Conservation (phyloP, 1,140 invertebrate species). For the Drosophila repletoides region DNA sequence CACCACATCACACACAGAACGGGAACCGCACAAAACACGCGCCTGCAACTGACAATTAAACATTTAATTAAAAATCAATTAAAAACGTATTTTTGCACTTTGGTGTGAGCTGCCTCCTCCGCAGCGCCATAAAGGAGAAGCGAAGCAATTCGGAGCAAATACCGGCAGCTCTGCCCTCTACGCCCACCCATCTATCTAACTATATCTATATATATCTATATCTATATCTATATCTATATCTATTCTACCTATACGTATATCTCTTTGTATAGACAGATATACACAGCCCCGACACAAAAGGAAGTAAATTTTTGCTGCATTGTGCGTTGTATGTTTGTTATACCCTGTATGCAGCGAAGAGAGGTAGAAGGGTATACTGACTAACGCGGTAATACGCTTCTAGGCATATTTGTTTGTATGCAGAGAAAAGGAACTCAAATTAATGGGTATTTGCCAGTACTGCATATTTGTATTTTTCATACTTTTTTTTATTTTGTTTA, state of each 20-base stretch:
- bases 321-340: not conserved
- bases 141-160: not conserved
- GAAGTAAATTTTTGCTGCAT: constrained; percentile 1
- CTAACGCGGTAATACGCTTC: too few species aligned
- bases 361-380: too few species aligned
- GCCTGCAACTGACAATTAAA: constrained; percentile 74
- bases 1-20: not conserved
- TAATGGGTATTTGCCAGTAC: constrained; percentile 3
- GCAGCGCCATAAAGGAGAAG: not conserved
- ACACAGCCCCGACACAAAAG: not conserved
- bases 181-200: not conserved
- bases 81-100: constrained; percentile 73
- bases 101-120: constrained; percentile 27
- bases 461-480: too few species aligned
- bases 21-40: constrained; percentile 29
- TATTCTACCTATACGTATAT: not conserved
- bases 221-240: not conserved
- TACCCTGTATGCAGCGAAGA: too few species aligned
- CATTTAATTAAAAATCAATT: constrained; percentile 80
- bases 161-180: not conserved
- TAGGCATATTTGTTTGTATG: too few species aligned
- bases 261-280: not conserved
- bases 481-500: not conserved
- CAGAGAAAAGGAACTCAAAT: too few species aligned
- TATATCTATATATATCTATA: not conserved